phyloP scores from a whole-genome alignment of 2,888 invertebrate genomes.

The Apamea crenata region DNA sequence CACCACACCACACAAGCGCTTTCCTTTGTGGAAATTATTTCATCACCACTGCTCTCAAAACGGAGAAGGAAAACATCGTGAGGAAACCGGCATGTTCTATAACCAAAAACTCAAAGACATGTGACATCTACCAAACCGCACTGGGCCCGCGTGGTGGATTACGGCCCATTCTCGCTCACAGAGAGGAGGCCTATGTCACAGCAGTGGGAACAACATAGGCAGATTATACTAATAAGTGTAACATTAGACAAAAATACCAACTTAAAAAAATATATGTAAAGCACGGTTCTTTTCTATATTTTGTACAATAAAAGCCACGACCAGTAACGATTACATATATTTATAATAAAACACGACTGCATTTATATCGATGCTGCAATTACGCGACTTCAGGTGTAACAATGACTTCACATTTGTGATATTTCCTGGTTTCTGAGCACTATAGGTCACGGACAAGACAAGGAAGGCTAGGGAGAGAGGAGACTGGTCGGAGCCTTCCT shows the following conservation, averaged over 20 bases:
- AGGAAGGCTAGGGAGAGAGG: slow-evolving; percentile 37
- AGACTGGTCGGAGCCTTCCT: slow-evolving; percentile 1
- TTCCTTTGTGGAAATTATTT: not conserved
- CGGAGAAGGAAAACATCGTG: not conserved
- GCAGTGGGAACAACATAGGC: not conserved
- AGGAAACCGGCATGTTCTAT: not conserved
- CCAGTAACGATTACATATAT: not conserved
- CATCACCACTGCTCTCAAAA: not conserved
- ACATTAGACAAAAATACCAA: not conserved
- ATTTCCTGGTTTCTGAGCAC: slow-evolving; percentile 53
- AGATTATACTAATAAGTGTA: not conserved
- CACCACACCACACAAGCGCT: not conserved
- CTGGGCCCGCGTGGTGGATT: not conserved
- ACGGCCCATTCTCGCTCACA: no score
- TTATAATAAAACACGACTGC: slow-evolving; percentile 11
- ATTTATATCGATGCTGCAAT: slow-evolving; percentile 30
- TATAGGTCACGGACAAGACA: slow-evolving; percentile 56
- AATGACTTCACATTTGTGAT: slow-evolving; percentile 47
- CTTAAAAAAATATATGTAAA: not conserved
- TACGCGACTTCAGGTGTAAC: slow-evolving; percentile 35
- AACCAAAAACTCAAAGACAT: not conserved
- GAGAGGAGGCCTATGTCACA: not conserved
- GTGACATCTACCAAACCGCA: not conserved
- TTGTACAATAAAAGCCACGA: not conserved
- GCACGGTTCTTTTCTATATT: not conserved